Percentiles rank a stretch among this genome's conserved stretches.
phyloP scores from a whole-genome alignment of 92 coral and sea anemone genomes.

The Nematostella vectensis region DNA sequence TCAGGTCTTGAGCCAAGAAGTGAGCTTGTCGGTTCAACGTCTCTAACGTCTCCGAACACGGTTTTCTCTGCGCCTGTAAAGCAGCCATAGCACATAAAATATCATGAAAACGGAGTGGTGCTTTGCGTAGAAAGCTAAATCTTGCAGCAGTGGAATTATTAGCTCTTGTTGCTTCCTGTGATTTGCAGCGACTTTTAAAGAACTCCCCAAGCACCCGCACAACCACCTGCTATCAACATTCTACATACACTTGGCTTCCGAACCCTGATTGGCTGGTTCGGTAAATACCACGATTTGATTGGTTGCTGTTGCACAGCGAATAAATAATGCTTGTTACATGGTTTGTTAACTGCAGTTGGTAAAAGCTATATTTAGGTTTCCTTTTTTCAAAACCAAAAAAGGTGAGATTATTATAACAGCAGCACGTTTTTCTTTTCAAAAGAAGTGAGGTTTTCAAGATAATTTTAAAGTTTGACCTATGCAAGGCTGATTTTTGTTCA shows the following conservation, averaged over 20 bases:
- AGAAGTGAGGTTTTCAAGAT: too few relatives aligned
- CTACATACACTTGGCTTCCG: slow-evolving; percentile 7
- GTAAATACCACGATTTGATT: background rate
- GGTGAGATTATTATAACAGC: too few relatives aligned
- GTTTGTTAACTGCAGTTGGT: too few relatives aligned
- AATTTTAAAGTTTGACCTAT: too few relatives aligned
- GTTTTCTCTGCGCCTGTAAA: slow-evolving; percentile 17
- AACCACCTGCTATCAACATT: slow-evolving; percentile 3
- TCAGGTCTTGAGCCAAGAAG: slow-evolving; percentile 51
- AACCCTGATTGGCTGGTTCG: slow-evolving; percentile 17
- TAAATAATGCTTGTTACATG: background rate
- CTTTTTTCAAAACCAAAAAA: background rate
- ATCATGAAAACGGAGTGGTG: background rate
- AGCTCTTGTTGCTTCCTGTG: too few relatives aligned
- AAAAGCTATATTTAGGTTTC: too few relatives aligned
- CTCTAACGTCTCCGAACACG: slow-evolving; percentile 2
- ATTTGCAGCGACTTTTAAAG: too few relatives aligned
- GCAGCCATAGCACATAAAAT: slow-evolving; percentile 9
- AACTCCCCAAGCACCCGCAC: too few relatives aligned
- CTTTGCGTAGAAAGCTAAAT: background rate
- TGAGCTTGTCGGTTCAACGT: slow-evolving; percentile 39
- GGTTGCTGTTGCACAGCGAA: background rate
- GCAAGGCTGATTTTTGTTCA: too few relatives aligned
- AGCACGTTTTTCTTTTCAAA: too few relatives aligned
- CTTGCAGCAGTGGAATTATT: too few relatives aligned